Evolutionary conservation across 1,140 invertebrate genomes (phyloP), one percentile per base, ranked within the genome.

Genomic region (Drosophila mojavensis): DNA sequence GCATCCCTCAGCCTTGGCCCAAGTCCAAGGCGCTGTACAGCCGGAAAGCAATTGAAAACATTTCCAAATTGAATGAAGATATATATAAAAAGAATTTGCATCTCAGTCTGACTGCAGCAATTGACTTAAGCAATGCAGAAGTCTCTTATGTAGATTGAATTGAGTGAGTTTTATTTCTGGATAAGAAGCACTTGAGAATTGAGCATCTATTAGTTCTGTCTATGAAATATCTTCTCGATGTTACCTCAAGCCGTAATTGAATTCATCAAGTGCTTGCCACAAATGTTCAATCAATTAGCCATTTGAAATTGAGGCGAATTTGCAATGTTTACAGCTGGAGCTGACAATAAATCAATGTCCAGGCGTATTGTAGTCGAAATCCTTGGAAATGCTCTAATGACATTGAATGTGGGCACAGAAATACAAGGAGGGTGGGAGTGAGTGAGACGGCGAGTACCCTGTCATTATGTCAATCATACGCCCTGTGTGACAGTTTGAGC

Each of bases 321-420:
- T 36, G 61, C 41, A 69, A 72, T 61, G 60, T 60, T 64, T 69
- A 54, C 80, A 68, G 47, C 36, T 82, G 66, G 59, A 17, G 48
- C 59, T 64, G 75, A 55, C 67, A 84, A 84, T 84, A 84, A 80
- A 84, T 85, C 81, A 84, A 84, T 61, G 81, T 84, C 77, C 53
- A 58, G 60, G 58, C 76, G 20, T 24, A 24, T 24, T 24, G 20
- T 24, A 24, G 20, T 24, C 20, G 51, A 11, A 51, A 20, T 36
- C 7, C 56, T 17, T 61, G 53, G 24, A 30, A 41, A 41, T 36
- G 4, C 26, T n/a, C 53, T 56, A 54, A 47, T 73, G 69, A 36
- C 48, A 53, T 53, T 43, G 54, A 10, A 36, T 30, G 20, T 24
- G 20, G 20, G 20, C 20, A 24, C 2, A 24, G 20, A 24, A 24